These are phyloP conservation scores for Dasypus novemcinctus DNA, from an alignment of 2,113 vertebrate genomes.

Conservation along the genomic window DNA sequence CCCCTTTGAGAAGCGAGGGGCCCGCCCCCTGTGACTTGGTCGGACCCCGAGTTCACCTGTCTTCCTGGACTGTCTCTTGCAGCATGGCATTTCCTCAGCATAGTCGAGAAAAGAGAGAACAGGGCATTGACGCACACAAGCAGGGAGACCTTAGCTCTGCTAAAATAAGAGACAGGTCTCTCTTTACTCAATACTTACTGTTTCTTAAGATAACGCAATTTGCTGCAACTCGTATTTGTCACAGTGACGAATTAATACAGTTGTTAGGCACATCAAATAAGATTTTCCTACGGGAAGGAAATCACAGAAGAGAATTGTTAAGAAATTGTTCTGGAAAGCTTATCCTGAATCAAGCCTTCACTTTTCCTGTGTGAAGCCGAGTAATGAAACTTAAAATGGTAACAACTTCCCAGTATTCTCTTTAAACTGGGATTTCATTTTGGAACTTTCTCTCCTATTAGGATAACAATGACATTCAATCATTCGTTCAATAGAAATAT, in stretches of 20 bases:
- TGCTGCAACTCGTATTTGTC: background rate
- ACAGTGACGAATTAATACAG: background rate
- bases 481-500: background rate
- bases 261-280: constrained; percentile 32
- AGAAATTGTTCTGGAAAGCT: background rate
- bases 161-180: constrained; percentile 5
- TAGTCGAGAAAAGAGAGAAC: constrained; percentile 9
- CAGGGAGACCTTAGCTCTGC: background rate
- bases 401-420: background rate
- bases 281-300: constrained; percentile 44
- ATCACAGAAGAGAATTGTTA: constrained; percentile 35
- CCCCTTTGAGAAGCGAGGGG: background rate
- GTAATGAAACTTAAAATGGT: background rate
- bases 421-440: constrained; percentile 13
- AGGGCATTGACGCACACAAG: background rate
- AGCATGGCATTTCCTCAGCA: background rate
- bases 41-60: background rate
- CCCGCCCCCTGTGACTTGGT: background rate
- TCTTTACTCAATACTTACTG: constrained; percentile 31
- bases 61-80: background rate
- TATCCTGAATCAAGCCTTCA: background rate
- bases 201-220: constrained; percentile 1
- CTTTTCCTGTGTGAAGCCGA: background rate
- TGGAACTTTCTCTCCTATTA: background rate
- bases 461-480: background rate